A percentile compares a stretch with the other conserved stretches of the same genome.
Evolutionary conservation across 2,113 vertebrate genomes (phyloP).

Genomic region (Stegastes partitus): DNA sequence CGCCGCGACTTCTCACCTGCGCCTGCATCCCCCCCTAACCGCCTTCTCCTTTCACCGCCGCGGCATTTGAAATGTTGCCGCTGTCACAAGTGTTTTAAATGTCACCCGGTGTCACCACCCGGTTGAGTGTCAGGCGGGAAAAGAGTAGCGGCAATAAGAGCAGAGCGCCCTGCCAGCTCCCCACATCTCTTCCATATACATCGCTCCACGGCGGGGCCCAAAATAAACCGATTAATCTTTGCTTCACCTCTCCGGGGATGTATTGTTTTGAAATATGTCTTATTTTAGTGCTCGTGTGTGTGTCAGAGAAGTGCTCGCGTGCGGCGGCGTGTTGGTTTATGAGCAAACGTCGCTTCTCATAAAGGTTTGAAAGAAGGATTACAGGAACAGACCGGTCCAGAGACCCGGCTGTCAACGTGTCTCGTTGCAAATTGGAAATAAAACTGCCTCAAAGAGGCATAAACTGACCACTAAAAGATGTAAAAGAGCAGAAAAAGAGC

Average conservation of each 20-base stretch:
- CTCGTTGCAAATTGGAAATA: background rate
- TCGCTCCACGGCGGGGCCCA: background rate
- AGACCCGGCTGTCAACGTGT: background rate
- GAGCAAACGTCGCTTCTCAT: slow-evolving; percentile 1
- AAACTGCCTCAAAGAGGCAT: background rate
- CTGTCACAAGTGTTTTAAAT: slow-evolving; percentile 62
- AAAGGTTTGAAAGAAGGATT: slow-evolving; percentile 11
- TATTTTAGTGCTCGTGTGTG: slow-evolving; percentile 21
- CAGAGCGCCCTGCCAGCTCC: slow-evolving; percentile 46
- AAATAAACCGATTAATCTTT: slow-evolving; percentile 70
- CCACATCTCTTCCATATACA: slow-evolving; percentile 14
- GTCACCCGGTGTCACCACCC: slow-evolving; percentile 62
- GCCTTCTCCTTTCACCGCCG: slow-evolving; percentile 14
- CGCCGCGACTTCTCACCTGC: background rate
- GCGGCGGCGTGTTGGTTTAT: slow-evolving; percentile 29
- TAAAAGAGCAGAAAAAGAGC: background rate
- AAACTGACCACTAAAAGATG: background rate
- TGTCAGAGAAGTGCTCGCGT: background rate
- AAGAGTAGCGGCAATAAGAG: slow-evolving; percentile 42
- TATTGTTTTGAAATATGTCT: slow-evolving; percentile 50
- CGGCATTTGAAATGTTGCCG: slow-evolving; percentile 59
- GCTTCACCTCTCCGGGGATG: slow-evolving; percentile 42
- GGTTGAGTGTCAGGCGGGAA: slow-evolving; percentile 37
- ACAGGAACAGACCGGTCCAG: background rate
- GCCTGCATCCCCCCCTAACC: slow-evolving; percentile 15